Evolutionary conservation across 2,888 invertebrate species (phyloP).

Genomic region (Ametastegia equiseti): DNA sequence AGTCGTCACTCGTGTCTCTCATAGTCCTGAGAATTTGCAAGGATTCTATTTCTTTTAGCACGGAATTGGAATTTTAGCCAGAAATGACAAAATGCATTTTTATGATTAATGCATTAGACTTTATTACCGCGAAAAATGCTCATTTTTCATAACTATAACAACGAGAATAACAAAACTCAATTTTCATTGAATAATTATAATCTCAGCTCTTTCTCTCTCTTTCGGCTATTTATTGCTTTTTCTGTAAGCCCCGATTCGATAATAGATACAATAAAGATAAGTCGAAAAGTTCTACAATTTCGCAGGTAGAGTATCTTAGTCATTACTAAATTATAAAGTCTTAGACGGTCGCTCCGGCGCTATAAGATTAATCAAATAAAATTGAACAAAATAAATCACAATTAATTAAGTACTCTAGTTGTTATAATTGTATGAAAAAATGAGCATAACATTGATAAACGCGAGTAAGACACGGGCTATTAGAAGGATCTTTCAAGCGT

Average conservation of each 20-base stretch:
- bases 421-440: background rate
- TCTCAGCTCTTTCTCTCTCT: too few relatives aligned
- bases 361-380: too few relatives aligned
- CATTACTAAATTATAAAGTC: too few relatives aligned
- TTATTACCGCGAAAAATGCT: slow-evolving; percentile 14
- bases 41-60: background rate
- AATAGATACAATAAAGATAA: background rate
- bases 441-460: background rate
- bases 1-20: slow-evolving; percentile 28
- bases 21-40: slow-evolving; percentile 10
- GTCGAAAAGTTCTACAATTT: background rate
- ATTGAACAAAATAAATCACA: too few relatives aligned
- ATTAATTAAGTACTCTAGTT: too few relatives aligned
- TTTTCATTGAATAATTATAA: background rate
- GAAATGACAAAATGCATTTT: slow-evolving; percentile 13
- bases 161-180: too few relatives aligned
- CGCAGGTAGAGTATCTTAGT: too few relatives aligned
- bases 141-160: slow-evolving; percentile 1
- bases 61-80: slow-evolving; percentile 32
- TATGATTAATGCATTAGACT: background rate
- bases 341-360: background rate
- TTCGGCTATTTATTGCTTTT: too few relatives aligned
- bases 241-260: too few relatives aligned
- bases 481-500: background rate
- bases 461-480: background rate